phyloP scores from a whole-genome alignment of 2,888 invertebrate species.

The Drosophila mimica region DNA sequence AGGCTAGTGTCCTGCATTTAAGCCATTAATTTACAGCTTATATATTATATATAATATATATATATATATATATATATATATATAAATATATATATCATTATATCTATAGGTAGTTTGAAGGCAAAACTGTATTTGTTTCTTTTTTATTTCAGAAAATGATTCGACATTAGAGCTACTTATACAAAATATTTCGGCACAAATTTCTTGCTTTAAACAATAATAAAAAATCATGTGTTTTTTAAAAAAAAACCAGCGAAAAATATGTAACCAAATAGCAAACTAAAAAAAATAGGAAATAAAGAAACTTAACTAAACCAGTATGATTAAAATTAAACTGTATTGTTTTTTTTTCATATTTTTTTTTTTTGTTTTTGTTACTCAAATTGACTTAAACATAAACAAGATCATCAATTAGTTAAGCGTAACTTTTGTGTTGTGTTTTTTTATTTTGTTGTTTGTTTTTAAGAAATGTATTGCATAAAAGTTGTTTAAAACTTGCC shows the following conservation, averaged over 20 bases:
- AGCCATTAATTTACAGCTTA: constrained; percentile 70
- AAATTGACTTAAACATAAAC: constrained; percentile 58
- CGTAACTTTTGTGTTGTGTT: constrained; percentile 51
- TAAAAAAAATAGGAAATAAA: constrained; percentile 18
- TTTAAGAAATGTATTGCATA: constrained; percentile 76
- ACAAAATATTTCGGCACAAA: constrained; percentile 57
- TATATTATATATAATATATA: constrained; percentile 20
- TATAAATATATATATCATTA: constrained; percentile 13
- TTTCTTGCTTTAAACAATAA: constrained; percentile 44
- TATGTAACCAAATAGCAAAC: constrained; percentile 30
- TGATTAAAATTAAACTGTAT: constrained; percentile 34
- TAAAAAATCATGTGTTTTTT: constrained; percentile 37
- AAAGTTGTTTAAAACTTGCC: constrained; percentile 64
- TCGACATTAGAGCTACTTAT: constrained; percentile 56
- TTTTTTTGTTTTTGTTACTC: constrained; percentile 13
- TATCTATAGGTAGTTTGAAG: constrained; percentile 34
- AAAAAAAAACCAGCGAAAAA: constrained; percentile 53
- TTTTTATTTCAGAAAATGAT: constrained; percentile 66
- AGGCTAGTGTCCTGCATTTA: constrained; percentile 32
- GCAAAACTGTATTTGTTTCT: constrained; percentile 57
- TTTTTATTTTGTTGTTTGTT: constrained; percentile 32
- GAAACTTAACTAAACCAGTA: constrained; percentile 45
- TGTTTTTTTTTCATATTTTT: constrained; percentile 6
- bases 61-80: constrained; percentile 7
- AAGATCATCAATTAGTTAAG: constrained; percentile 65